These are phyloP conservation scores for Anhinga rufa DNA, from an alignment of 2,113 vertebrate genomes.

Conservation along the genomic window DNA sequence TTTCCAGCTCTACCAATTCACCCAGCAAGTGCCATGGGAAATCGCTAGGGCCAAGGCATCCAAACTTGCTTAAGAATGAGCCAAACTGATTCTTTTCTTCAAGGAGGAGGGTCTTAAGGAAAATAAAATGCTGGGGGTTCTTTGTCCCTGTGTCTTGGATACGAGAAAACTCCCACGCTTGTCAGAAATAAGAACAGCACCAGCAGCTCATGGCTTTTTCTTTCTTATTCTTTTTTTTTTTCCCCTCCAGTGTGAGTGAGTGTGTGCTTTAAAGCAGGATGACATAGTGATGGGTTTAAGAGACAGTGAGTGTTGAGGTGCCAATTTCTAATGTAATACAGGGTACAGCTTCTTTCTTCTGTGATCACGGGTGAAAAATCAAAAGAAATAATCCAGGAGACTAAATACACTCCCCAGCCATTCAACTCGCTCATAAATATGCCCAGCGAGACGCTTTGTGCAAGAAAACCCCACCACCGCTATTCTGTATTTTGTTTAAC, in stretches of 20 bases:
- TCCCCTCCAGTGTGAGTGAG: neutral
- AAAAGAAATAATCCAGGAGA: slow-evolving; percentile 30
- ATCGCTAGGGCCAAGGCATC: neutral
- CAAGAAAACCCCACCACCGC: neutral
- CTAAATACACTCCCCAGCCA: neutral
- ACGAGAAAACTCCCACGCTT: slow-evolving; percentile 65
- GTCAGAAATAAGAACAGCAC: slow-evolving; percentile 51
- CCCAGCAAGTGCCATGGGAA: slow-evolving; percentile 40
- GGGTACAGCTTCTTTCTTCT: neutral
- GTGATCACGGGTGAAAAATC: slow-evolving; percentile 9
- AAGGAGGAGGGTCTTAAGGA: slow-evolving; percentile 46
- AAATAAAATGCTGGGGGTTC: slow-evolving; percentile 49
- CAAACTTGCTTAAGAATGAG: slow-evolving; percentile 19
- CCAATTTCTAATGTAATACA: neutral
- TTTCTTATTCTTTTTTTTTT: neutral
- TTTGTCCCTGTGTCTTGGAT: slow-evolving; percentile 68
- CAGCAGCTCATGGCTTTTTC: slow-evolving; percentile 3
- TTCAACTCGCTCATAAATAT: slow-evolving; percentile 25
- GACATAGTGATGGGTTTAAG: neutral
- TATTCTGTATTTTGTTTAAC: neutral
- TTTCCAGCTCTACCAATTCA: slow-evolving; percentile 12
- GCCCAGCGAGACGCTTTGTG: neutral
- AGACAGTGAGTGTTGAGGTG: neutral
- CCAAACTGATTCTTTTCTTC: slow-evolving; percentile 38
- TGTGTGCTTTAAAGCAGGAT: neutral